Conservation (phyloP, 2,797 vertebrate species). For the Sebastes oblongus region DNA sequence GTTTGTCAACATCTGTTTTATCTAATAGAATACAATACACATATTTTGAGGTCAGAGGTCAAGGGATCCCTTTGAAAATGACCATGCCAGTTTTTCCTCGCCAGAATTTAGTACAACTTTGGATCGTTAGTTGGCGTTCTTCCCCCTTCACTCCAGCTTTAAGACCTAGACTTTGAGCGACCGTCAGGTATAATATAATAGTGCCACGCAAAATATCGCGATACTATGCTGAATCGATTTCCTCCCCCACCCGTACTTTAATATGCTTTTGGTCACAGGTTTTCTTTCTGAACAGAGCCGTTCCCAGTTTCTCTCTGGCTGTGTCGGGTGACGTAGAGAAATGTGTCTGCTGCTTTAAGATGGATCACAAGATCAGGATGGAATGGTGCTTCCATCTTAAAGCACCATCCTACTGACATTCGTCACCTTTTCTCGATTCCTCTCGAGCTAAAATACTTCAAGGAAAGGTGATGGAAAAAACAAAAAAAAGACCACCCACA, state of each 20-base stretch:
- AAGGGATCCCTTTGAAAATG: too few species aligned
- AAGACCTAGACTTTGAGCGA: too few species aligned
- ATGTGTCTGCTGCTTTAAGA: slow-evolving; percentile 7
- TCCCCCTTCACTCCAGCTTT: too few species aligned
- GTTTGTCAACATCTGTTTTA: too few species aligned
- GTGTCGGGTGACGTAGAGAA: slow-evolving; percentile 29
- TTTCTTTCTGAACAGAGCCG: slow-evolving; percentile 56
- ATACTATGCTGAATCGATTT: too few species aligned
- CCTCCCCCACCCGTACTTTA: neutral
- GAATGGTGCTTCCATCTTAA: slow-evolving; percentile 14
- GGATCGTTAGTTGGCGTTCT: too few species aligned
- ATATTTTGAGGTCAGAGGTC: too few species aligned
- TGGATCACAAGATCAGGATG: neutral
- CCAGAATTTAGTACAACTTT: too few species aligned
- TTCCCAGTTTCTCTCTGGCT: slow-evolving; percentile 30
- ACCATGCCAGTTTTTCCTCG: too few species aligned
- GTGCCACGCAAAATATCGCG: too few species aligned
- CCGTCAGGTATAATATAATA: too few species aligned
- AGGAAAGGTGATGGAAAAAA: slow-evolving; percentile 4
- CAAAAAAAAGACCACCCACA: neutral
- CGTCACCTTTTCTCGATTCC: slow-evolving; percentile 5
- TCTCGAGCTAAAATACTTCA: neutral
- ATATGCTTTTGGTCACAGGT: neutral
- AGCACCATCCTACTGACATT: neutral
- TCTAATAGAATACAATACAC: too few species aligned